These are phyloP conservation scores for Drosophila orena DNA, from an alignment of 1,140 invertebrate species.

Conservation along the genomic window DNA sequence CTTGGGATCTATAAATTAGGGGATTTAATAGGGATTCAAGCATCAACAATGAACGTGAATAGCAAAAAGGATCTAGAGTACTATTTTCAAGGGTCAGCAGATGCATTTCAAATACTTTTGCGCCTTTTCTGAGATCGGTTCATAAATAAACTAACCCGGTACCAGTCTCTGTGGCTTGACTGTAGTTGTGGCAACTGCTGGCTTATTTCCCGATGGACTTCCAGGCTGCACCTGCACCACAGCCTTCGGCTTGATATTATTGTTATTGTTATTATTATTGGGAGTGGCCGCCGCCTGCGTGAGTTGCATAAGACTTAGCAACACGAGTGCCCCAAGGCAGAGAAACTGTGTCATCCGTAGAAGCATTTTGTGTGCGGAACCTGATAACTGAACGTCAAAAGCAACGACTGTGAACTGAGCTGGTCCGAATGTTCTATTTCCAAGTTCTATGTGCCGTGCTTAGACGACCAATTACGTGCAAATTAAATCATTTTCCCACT, in stretches of 20 bases:
- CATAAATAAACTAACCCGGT: background rate
- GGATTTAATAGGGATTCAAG: background rate
- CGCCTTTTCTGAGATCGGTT: background rate
- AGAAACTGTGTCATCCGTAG: slow-evolving; percentile 57
- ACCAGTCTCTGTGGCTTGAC: slow-evolving; percentile 20
- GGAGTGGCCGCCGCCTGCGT: slow-evolving; percentile 47
- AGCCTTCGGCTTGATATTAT: slow-evolving; percentile 9
- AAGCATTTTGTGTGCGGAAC: slow-evolving; percentile 25
- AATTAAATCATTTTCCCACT: slow-evolving; percentile 18
- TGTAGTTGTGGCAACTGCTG: slow-evolving; percentile 4
- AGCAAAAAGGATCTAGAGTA: too few relatives aligned
- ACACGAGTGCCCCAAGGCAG: slow-evolving; percentile 35
- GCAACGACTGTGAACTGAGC: slow-evolving; percentile 58
- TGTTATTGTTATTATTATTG: slow-evolving; percentile 15
- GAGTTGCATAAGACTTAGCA: slow-evolving; percentile 46
- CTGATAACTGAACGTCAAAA: slow-evolving; percentile 55
- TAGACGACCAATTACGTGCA: slow-evolving; percentile 15
- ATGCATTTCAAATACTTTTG: too few relatives aligned
- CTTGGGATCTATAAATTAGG: slow-evolving; percentile 52
- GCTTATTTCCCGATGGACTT: slow-evolving; percentile 14
- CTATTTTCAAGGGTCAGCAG: too few relatives aligned
- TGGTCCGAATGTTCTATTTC: slow-evolving; percentile 41
- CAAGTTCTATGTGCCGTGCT: slow-evolving; percentile 12
- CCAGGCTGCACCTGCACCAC: slow-evolving; percentile 20
- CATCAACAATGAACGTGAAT: too few relatives aligned